A percentile compares a stretch with the other conserved stretches of the same genome.
These are phyloP conservation scores for Emydoidea blandingii DNA, from an alignment of 2,797 vertebrate species.

Conservation along the genomic window DNA sequence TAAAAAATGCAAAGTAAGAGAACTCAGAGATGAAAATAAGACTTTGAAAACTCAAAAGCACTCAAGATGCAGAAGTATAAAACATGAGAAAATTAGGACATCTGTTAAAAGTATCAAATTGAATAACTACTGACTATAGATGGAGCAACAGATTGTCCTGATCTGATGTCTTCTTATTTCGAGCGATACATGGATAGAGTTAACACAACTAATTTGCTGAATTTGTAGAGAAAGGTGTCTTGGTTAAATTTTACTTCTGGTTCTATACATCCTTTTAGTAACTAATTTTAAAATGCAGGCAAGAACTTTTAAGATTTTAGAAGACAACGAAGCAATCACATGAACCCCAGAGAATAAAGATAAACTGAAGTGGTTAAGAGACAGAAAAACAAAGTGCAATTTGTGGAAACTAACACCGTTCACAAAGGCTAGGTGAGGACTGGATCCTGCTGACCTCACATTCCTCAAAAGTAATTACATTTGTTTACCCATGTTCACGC, in stretches of 20 bases:
- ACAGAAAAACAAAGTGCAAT: conserved; percentile 68
- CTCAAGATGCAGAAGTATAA: background rate
- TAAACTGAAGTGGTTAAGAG: conserved; percentile 64
- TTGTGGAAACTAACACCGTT: conserved; percentile 58
- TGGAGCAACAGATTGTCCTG: background rate
- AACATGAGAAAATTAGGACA: background rate
- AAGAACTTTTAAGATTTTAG: conserved; percentile 73
- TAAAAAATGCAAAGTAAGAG: background rate
- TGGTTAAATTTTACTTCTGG: conserved; percentile 61
- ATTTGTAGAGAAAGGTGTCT: conserved; percentile 36
- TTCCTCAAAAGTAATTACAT: conserved; percentile 18
- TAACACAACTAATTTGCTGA: conserved; percentile 9
- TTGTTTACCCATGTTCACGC: conserved; percentile 8
- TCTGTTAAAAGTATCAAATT: background rate
- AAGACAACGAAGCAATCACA: conserved; percentile 68
- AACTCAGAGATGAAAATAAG: background rate
- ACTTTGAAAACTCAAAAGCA: background rate
- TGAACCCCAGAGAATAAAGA: conserved; percentile 68
- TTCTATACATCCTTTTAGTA: conserved; percentile 50
- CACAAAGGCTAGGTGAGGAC: conserved; percentile 40
- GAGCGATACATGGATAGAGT: background rate
- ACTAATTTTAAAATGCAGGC: conserved; percentile 68
- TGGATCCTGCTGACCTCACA: background rate
- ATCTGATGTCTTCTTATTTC: conserved; percentile 28
- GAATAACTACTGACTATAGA: background rate